Conservation (phyloP, 2,113 vertebrate genomes). For the Onychorhynchus coronatus region DNA sequence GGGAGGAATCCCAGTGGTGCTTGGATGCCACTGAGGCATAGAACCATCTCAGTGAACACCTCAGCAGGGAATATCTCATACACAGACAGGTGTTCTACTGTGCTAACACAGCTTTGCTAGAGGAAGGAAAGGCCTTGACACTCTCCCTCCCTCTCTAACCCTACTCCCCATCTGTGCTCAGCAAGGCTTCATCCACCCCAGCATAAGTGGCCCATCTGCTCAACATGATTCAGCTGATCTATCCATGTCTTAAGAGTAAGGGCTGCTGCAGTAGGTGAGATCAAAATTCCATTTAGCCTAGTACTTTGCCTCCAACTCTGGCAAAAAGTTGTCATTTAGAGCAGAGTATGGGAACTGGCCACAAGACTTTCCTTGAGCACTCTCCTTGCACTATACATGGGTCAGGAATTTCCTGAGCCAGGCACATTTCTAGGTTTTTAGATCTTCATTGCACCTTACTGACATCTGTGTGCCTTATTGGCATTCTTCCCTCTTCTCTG, state of each 20-base stretch:
- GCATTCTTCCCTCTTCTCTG: background rate
- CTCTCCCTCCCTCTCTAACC: background rate
- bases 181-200: background rate
- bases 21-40: background rate
- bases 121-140: background rate
- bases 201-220: background rate
- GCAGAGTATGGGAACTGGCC: background rate
- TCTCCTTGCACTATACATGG: rapidly evolving
- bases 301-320: background rate
- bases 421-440: background rate
- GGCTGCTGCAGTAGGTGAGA: background rate
- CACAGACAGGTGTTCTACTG: rapidly evolving
- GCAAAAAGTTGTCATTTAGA: background rate
- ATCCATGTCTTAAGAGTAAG: background rate
- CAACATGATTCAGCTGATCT: background rate
- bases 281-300: background rate
- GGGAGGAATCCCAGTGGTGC: background rate
- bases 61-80: background rate
- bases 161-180: background rate
- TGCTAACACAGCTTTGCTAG: background rate
- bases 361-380: background rate
- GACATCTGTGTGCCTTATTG: background rate
- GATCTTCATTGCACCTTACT: background rate
- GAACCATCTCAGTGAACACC: background rate
- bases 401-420: background rate